Evolutionary conservation across 2,888 invertebrate species (phyloP), one percentile per base, ranked within the genome.

Genomic region (Anorthoa munda): DNA sequence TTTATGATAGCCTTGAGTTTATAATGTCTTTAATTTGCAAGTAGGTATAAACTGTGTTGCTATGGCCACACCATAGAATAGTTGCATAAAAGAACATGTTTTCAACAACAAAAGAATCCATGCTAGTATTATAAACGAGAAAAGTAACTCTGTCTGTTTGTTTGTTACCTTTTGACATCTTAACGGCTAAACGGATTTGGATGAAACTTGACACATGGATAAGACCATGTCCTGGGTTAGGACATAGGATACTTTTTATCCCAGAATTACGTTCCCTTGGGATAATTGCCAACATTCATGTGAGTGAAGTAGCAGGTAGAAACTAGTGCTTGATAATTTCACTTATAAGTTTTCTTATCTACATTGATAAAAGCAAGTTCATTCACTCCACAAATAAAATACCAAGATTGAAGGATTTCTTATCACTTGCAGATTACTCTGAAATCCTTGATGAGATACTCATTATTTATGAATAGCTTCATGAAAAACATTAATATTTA

Each of bases 1-100:
- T 77, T 64, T 58, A 53, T 55, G 4, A 9, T 46, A 65, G 53
- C 81, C 83, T 81, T 81, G 83, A 70, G 59, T 70, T 48, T 26
- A 21, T 64, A 74, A 74, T 79, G 21, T 56, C 51, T 75, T 69
- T 45, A 21, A 63, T 82, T 81, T 65, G 51, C n/a, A 63, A 69
- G 26, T n/a, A n/a, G n/a, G n/a, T 66, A 39, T 56, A 59, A 74
- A 64, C 26, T 48, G 21, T 39, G 64, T 81, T 72, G 63, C 78
- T 67, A 55, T 48, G 66, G 55, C n/a, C 15, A 39, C 9, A 53
- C 58, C 50, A 81, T 48, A 3, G 21, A 5, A 21, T 31, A 18
- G 4, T 13, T 46, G n/a, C 23, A 18, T 17, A 63, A 18, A 46
- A 11, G 23, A 61, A 61, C 2, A 60, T 0, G 7, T n/a, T 23